Evolutionary conservation across 2,113 vertebrate genomes (phyloP), one percentile per base, ranked within the genome.

Genomic region (Aythya baeri): DNA sequence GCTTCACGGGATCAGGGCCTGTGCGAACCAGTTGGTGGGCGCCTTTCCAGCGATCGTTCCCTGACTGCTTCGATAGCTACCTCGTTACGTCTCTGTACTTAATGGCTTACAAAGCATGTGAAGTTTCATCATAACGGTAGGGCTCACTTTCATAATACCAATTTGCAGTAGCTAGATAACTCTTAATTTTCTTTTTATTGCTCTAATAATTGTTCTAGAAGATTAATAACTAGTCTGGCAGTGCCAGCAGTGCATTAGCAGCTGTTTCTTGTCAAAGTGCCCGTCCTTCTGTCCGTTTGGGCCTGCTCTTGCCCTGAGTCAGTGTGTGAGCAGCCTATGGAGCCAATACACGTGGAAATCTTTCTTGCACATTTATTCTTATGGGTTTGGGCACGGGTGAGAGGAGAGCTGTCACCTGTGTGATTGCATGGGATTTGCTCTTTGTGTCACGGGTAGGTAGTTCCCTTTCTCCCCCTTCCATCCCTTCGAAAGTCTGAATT

Each of bases 91-190:
- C 23, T 61, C 25, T 5, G 16, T 63, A 49, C 63, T 89, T 88
- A 95, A 79, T 44, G 50, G 54, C 55, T 89, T 91, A 41, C 61
- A 52, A 79, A 94, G 61, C 62, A 84, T 0, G 0, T 32, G 54
- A n/a, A 75, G 71, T 76, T 52, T 55, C 57, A 31, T 75, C 75
- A 58, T 65, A 78, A 72, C 80, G 92, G 77, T 31, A 75, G 68
- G 83, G 57, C 36, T 92, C 55, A 11, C 91, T 96, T 96, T 96
- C 52, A 38, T 90, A 43, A 32, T 86, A 71, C 1, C 58, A 74
- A 46, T 95, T 95, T 92, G 58, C 34, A 38, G 36, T 78, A 81
- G 41, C 57, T 79, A 67, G 36, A 10, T 86, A 93, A 92, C 31
- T 41, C 49, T 87, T 93, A 0, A 4, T 81, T 91, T 76, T 82